Evolutionary conservation across 2,113 vertebrate species (phyloP).

Genomic region (Epinephelus lanceolatus): DNA sequence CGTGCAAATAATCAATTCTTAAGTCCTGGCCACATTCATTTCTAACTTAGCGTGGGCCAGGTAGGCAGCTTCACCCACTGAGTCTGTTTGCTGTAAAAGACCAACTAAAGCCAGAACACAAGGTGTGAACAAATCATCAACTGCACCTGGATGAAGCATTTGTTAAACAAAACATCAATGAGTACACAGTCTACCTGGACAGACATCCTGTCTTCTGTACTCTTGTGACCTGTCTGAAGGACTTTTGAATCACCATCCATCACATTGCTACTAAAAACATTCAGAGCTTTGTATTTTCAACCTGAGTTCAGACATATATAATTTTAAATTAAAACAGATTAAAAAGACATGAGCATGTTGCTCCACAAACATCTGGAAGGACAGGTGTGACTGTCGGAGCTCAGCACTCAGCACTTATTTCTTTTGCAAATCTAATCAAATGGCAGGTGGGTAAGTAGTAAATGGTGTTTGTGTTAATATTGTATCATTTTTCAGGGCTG

Average conservation of each 20-base stretch:
- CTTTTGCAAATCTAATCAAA: neutral
- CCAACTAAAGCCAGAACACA: neutral
- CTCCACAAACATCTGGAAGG: conserved; percentile 1
- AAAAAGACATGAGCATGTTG: neutral
- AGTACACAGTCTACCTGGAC: neutral
- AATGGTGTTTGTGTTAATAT: too few relatives aligned
- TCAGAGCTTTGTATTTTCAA: neutral
- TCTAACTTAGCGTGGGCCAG: too few relatives aligned
- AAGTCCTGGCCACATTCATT: too few relatives aligned
- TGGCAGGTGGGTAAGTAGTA: neutral
- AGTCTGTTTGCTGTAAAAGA: too few relatives aligned
- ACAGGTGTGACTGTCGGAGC: conserved; percentile 6
- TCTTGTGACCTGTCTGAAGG: neutral
- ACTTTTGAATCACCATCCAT: neutral
- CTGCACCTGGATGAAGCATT: neutral
- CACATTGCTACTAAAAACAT: neutral
- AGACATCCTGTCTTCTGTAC: neutral
- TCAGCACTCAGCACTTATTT: neutral
- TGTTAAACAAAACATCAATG: neutral
- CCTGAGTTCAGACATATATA: neutral
- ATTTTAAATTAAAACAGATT: neutral
- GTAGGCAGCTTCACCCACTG: too few relatives aligned
- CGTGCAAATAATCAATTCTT: too few relatives aligned
- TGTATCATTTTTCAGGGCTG: too few relatives aligned
- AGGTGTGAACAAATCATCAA: neutral